Base-by-base conservation (phyloP, 2,113 vertebrate species). In the Daubentonia madagascariensis region DNA sequence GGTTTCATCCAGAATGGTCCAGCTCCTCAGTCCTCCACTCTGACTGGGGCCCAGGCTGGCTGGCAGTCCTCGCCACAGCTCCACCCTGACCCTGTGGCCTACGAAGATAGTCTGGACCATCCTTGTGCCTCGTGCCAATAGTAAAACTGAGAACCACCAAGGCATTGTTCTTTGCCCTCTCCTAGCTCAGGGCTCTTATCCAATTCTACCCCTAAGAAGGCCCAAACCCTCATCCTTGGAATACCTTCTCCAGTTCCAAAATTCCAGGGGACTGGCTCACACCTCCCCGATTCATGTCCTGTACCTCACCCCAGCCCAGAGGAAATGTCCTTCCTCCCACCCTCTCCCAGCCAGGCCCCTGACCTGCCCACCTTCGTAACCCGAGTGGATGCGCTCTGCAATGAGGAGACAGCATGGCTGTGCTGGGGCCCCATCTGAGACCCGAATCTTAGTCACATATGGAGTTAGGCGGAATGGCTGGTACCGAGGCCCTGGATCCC, bases 391-490 rank as follows among this genome's bases (percentile, higher is more conserved):
- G 72, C 98, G 99, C 98, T 99, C 99, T 0, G 99, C 99, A 0
- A 99, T 99, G 57, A 99, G 99, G 89, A 99, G 97, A 98, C 99
- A 99, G 98, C 99, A 99, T 2, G 99, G 99, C 97, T 99, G 99
- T 0, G 99, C 99, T 25, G 99, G 99, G 0, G 99, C 97, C 0
- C 92, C 98, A 22, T 99, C 99, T 0, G 99, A 98, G 92, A 99
- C 99, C 23, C 98, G 98, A 94, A 99, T 98, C 86, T 99, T 99
- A 90, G 99, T 99, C 98, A 99, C 99, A 96, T 99, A 99, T 0
- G 99, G 99, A 4, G 99, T 99, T 50, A 99, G 98, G 87, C 99
- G 99, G 95, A 99, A 99, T 0, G 99, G 99, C 97, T 99, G 98
- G 98, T 99, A 99, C 91, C 98, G 98, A 89, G 99, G 98, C 78